Conservation (phyloP, 64 coral and sea anemone genomes). For the Porites lutea region DNA sequence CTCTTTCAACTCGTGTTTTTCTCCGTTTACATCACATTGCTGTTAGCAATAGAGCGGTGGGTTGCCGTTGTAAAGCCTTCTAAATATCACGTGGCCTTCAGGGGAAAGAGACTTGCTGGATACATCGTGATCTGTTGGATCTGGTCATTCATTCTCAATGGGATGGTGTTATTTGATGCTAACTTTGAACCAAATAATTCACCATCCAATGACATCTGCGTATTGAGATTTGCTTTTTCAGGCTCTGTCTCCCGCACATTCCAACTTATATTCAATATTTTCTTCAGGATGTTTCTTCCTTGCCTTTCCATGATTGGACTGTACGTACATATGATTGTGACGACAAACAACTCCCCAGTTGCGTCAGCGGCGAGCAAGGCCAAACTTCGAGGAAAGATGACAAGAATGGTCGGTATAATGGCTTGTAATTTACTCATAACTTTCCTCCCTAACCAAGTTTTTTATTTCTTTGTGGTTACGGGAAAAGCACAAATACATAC, state of each 20-base stretch:
- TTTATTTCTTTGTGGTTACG: not conserved
- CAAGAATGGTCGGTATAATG: not conserved
- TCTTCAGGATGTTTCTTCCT: constrained; percentile 9
- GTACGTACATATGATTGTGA: constrained; percentile 5
- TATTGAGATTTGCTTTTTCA: not conserved
- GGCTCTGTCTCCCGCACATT: not conserved
- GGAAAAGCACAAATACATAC: constrained; percentile 6
- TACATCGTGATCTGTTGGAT: constrained; percentile 14
- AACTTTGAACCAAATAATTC: not conserved
- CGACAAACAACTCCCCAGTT: not conserved
- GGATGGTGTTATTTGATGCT: not conserved
- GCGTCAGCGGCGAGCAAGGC: not conserved
- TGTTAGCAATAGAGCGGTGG: constrained; percentile 15
- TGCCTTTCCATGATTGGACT: not conserved
- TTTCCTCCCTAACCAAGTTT: constrained; percentile 15
- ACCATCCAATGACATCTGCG: not conserved
- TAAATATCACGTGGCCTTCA: not conserved
- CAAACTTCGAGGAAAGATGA: constrained; percentile 11
- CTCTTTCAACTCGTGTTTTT: constrained; percentile 14
- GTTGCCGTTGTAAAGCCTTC: not conserved
- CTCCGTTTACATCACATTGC: not conserved
- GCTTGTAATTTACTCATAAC: not conserved
- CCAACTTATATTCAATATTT: not conserved
- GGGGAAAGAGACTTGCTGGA: not conserved
- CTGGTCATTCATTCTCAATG: not conserved